Base-by-base conservation (phyloP, 37 sponge, comb jelly and placozoan species). In the Sycon ciliatum region DNA sequence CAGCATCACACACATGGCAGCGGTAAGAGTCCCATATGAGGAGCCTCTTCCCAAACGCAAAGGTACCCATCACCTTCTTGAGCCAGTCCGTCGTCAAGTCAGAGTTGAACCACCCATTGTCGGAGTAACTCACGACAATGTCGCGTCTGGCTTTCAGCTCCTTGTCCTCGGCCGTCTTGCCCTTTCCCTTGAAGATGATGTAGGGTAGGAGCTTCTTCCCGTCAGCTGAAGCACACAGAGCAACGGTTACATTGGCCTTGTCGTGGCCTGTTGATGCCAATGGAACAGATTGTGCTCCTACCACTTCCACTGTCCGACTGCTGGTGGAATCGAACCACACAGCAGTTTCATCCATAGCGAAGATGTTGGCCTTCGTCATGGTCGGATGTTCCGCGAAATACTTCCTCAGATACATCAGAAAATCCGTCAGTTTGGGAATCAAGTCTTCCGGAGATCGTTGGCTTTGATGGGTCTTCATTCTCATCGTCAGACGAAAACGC, bases 311-410 rank as follows among this genome's bases (percentile, higher is more conserved):
- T 4, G 83, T 86, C 34, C 73, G 76, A 2, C 68, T 71, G 9
- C 70, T 73, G 16, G 83, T 82, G 79, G 82, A 82, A 36, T 86
- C 81, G 22, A 78, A 39, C 87, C 87, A 82, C 23, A 78, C 32
- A 37, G 79, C 56, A 1, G 80, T 86, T 70, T 86, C 80, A 66
- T 82, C 83, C 80, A n/a, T n/a, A n/a, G n/a, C n/a, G n/a, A n/a
- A n/a, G n/a, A n/a, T n/a, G n/a, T n/a, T n/a, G n/a, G n/a, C n/a
- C n/a, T n/a, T n/a, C n/a, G n/a, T n/a, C n/a, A n/a, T n/a, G n/a
- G n/a, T n/a, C n/a, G n/a, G n/a, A n/a, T n/a, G n/a, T n/a, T n/a
- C n/a, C n/a, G n/a, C n/a, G n/a, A n/a, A n/a, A n/a, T n/a, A n/a
- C n/a, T n/a, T n/a, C n/a, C n/a, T n/a, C n/a, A n/a, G n/a, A n/a